phyloP scores from a whole-genome alignment of 2,113 vertebrate species.

The Phrynocephalus versicolor region DNA sequence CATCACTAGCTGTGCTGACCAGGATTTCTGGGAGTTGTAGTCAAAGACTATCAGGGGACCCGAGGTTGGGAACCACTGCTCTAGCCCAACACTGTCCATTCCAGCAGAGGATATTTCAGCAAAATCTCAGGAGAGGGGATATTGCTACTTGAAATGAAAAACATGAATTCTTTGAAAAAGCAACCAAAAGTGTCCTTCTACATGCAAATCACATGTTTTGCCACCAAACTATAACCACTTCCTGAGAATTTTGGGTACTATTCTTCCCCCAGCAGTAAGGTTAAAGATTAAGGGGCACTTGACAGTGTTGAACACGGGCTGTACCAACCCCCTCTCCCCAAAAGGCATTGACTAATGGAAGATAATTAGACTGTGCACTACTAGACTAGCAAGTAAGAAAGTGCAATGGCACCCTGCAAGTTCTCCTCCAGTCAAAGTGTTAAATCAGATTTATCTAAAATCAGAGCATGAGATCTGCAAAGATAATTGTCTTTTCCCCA shows the following conservation, averaged over 20 bases:
- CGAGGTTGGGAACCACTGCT: too few relatives aligned
- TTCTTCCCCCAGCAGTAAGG: not conserved
- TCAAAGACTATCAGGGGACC: too few relatives aligned
- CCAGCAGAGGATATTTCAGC: not conserved
- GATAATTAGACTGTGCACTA: not conserved
- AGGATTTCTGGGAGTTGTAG: too few relatives aligned
- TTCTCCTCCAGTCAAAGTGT: constrained; percentile 1
- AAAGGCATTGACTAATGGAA: not conserved
- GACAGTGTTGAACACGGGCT: not conserved
- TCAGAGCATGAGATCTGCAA: constrained; percentile 22
- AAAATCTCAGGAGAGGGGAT: not conserved
- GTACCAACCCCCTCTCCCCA: not conserved
- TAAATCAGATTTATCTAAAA: not conserved
- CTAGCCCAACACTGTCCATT: not conserved
- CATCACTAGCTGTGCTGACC: too few relatives aligned
- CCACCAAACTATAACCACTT: not conserved
- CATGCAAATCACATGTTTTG: not conserved
- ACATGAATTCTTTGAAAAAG: not conserved
- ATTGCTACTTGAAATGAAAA: not conserved
- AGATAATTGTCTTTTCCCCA: constrained; percentile 56
- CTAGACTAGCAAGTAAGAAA: not conserved
- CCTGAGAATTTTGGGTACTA: not conserved
- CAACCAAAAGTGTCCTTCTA: not conserved
- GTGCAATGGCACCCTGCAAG: not conserved
- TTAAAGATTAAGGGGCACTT: not conserved